These are phyloP conservation scores for Synergus gifuensis DNA, from an alignment of 2,888 invertebrate species.

Conservation along the genomic window DNA sequence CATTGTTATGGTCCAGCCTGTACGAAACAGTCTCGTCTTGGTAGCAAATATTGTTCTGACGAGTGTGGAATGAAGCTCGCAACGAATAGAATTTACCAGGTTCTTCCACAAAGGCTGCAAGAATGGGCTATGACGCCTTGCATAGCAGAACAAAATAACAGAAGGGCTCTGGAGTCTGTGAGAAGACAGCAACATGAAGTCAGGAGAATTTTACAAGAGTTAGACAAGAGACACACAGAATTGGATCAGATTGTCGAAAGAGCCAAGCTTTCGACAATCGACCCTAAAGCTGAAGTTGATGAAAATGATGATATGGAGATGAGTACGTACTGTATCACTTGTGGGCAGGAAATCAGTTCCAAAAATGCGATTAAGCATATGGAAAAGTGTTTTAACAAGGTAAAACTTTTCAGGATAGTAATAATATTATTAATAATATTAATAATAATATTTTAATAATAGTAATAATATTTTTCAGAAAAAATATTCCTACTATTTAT, in stretches of 20 bases:
- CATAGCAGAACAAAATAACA: conserved; percentile 90
- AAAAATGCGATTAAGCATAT: conserved; percentile 96
- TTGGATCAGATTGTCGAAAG: conserved; percentile 89
- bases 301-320: conserved; percentile 86
- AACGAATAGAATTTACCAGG: conserved; percentile 90
- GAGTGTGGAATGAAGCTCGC: conserved; percentile 95
- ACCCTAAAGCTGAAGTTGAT: conserved; percentile 81
- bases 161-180: conserved; percentile 85
- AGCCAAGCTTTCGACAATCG: conserved; percentile 86
- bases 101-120: conserved; percentile 91
- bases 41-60: conserved; percentile 96
- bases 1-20: conserved; percentile 98
- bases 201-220: conserved; percentile 86
- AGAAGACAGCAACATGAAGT: conserved; percentile 89
- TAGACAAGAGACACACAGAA: conserved; percentile 88
- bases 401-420: conserved; percentile 62
- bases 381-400: conserved; percentile 98
- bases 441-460: background rate
- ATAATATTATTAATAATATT: background rate
- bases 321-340: conserved; percentile 97
- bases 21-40: conserved; percentile 85
- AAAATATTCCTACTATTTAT: conserved; percentile 20
- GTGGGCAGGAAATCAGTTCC: conserved; percentile 96
- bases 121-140: conserved; percentile 95
- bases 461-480: background rate